Evolutionary conservation across 2,113 vertebrate genomes (phyloP).

Genomic region (Himantopus leucocephalus): DNA sequence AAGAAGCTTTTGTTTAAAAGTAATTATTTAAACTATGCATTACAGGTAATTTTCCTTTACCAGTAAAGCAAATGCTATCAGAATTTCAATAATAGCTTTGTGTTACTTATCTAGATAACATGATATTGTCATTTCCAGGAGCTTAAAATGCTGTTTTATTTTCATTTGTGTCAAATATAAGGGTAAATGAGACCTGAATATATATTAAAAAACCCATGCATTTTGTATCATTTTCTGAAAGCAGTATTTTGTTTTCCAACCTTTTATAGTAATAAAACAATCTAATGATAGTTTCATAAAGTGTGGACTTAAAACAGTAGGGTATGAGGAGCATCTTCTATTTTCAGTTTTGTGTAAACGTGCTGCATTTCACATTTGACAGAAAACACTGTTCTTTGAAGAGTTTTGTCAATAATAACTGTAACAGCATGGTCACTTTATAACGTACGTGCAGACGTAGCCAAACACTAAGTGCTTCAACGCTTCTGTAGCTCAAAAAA

Average conservation of each 20-base stretch:
- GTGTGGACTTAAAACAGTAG: slow-evolving; percentile 40
- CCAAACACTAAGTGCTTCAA: not conserved
- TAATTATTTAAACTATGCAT: slow-evolving; percentile 84
- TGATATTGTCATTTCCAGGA: slow-evolving; percentile 73
- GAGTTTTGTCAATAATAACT: slow-evolving; percentile 40
- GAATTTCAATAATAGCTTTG: slow-evolving; percentile 77
- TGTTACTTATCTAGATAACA: slow-evolving; percentile 67
- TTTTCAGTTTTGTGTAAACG: slow-evolving; percentile 54
- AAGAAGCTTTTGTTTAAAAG: slow-evolving; percentile 83
- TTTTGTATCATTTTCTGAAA: slow-evolving; percentile 44
- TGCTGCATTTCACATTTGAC: slow-evolving; percentile 36
- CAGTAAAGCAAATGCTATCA: slow-evolving; percentile 75
- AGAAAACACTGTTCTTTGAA: slow-evolving; percentile 34
- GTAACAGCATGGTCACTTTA: not conserved
- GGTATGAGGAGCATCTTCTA: slow-evolving; percentile 46
- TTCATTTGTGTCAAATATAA: slow-evolving; percentile 64
- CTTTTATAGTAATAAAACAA: slow-evolving; percentile 58
- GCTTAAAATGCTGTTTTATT: slow-evolving; percentile 68
- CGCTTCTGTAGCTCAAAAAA: not conserved
- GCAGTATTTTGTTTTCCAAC: slow-evolving; percentile 20
- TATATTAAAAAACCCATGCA: not conserved
- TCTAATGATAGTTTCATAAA: slow-evolving; percentile 55
- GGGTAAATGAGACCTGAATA: slow-evolving; percentile 61
- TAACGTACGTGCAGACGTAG: not conserved
- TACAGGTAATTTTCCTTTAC: slow-evolving; percentile 82